A percentile compares a stretch with the other conserved stretches of the same genome.
phyloP scores from a whole-genome alignment of 2,888 invertebrate genomes.

The Machimus rusticus region DNA sequence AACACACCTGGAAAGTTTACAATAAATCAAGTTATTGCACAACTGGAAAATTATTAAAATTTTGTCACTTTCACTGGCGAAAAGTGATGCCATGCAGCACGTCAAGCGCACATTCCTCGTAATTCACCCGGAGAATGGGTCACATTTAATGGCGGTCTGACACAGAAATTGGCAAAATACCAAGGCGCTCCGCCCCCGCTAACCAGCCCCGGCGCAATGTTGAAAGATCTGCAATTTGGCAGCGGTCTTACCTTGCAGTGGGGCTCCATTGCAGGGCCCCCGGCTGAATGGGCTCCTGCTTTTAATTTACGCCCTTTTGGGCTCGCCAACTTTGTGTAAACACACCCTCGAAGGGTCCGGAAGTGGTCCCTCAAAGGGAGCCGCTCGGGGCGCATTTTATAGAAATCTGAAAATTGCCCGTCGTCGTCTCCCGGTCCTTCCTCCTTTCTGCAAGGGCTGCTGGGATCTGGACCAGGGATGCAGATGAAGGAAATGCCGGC shows the following conservation, averaged over 20 bases:
- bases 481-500: neutral
- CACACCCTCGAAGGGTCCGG: neutral
- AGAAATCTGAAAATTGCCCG: neutral
- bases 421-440: neutral
- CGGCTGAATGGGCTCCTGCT: constrained; percentile 2
- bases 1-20: neutral
- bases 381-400: neutral
- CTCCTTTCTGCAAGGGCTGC: neutral
- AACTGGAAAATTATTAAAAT: constrained; percentile 12
- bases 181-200: constrained; percentile 13
- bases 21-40: neutral
- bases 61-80: neutral
- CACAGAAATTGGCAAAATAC: constrained; percentile 19
- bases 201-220: neutral
- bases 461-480: neutral
- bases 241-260: neutral
- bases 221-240: constrained; percentile 30
- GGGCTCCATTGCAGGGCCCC: neutral
- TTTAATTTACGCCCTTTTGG: constrained; percentile 16
- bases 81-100: neutral
- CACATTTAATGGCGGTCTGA: constrained; percentile 21
- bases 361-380: neutral
- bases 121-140: constrained; percentile 5
- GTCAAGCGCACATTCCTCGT: neutral
- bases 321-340: constrained; percentile 24